Evolutionary conservation across 2,113 vertebrate species (phyloP).

Genomic region (Lepisosteus oculatus): DNA sequence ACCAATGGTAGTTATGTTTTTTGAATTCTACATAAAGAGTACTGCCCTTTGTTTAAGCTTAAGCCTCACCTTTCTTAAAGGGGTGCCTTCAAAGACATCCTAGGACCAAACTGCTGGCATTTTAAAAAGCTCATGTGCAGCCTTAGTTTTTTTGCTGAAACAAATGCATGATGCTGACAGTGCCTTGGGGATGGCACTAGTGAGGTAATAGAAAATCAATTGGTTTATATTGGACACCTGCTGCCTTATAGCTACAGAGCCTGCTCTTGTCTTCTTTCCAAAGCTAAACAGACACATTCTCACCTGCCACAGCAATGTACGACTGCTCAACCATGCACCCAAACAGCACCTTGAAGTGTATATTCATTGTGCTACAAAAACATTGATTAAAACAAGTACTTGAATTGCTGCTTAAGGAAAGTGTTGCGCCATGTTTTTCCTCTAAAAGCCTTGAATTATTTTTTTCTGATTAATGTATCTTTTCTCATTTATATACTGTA

Average conservation of each 20-base stretch:
- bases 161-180: slow-evolving; percentile 25
- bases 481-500: no score
- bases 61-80: slow-evolving; percentile 30
- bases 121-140: not conserved
- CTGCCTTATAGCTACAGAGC: slow-evolving; percentile 29
- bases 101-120: slow-evolving; percentile 34
- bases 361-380: not conserved
- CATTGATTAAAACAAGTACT: no score
- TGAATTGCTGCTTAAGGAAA: slow-evolving; percentile 1
- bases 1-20: no score
- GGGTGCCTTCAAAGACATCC: slow-evolving; percentile 31
- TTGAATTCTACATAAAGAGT: no score
- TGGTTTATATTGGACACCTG: slow-evolving; percentile 16
- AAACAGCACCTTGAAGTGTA: not conserved
- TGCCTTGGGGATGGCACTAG: slow-evolving; percentile 24
- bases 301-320: slow-evolving; percentile 24
- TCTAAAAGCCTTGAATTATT: no score
- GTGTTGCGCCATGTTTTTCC: not conserved
- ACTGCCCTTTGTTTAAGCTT: slow-evolving; percentile 26
- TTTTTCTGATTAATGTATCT: no score
- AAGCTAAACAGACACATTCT: slow-evolving; percentile 26
- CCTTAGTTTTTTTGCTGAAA: slow-evolving; percentile 24
- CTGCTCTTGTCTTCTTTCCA: slow-evolving; percentile 25
- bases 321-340: slow-evolving; percentile 1
- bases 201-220: slow-evolving; percentile 12